Base-by-base conservation (phyloP, 30 jellyfish, hydroid and myxozoan species). In the Chironex yamaguchii region DNA sequence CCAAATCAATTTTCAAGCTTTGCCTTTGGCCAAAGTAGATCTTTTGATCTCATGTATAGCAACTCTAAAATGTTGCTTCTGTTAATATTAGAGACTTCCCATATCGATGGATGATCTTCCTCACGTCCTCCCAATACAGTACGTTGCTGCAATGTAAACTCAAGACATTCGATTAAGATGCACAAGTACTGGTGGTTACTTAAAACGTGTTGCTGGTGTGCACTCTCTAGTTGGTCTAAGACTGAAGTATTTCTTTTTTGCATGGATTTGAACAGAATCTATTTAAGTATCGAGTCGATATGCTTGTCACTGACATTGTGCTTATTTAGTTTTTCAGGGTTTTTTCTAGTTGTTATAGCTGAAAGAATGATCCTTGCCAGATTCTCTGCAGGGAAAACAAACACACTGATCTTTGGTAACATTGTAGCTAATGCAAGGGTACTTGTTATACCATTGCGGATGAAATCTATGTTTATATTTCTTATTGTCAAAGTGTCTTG, bases 51-150 rank as follows among this genome's bases (percentile, higher is more conserved):
- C 30, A 79, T 21, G 35, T 54, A 71, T 34, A 79, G 69, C 49
- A 79, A 52, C 82, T 79, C 90, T 34, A 79, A 79, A 35, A 79
- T 58, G 67, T 79, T 79, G 30, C 90, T 82, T 25, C 90, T 54
- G 84, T 79, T 79, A 52, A 63, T 79, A 30, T 79, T 51, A 62
- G 84, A 79, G 22, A 63, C 69, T 26, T 62, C 81, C 81, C 71
- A 62, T 53, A 79, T 31, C 34, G 24, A 4, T 33, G 36, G n/a
- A 20, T 71, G 68, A 3, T 54, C 17, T 58, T 79, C 90, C 36
- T 62, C 82, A 24, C 64, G 81, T 12, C 67, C 71, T 12, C 90
- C 21, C 25, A 22, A 34, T 53, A 82, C 71, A 34, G 64, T 79
- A 79, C 71, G 28, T 58, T 77, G 89, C 34, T 77, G 89, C 13